Conservation (phyloP, 2,797 vertebrate genomes). For the Pachyuromys duprasi region DNA sequence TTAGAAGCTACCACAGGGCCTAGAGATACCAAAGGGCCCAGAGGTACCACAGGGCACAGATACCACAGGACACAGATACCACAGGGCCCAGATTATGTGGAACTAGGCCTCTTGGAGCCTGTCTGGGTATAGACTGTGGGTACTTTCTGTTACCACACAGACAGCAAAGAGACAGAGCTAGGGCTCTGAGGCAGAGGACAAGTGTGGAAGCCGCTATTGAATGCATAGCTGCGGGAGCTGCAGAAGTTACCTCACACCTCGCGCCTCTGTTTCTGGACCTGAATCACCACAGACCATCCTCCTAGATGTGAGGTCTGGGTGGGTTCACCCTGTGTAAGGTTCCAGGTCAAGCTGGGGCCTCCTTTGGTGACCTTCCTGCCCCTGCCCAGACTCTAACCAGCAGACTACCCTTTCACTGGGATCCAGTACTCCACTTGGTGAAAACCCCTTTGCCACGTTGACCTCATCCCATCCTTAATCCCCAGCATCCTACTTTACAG, state of each 20-base stretch:
- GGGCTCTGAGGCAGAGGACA: rapidly evolving
- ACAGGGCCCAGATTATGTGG: neutral
- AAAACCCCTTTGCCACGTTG: neutral
- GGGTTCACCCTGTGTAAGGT: rapidly evolving
- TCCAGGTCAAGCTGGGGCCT: neutral
- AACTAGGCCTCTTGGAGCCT: neutral
- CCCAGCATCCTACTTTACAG: neutral
- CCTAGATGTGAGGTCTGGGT: neutral
- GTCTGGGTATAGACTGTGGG: neutral
- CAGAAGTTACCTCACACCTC: neutral
- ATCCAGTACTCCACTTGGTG: rapidly evolving
- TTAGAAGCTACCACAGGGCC: neutral
- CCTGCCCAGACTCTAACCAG: neutral
- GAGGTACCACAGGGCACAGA: neutral
- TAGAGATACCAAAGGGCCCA: neutral
- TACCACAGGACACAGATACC: conserved; percentile 9
- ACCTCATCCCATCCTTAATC: neutral
- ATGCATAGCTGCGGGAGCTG: rapidly evolving
- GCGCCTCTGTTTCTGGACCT: neutral
- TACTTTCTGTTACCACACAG: neutral
- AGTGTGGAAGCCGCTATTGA: too few species aligned
- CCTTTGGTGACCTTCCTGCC: rapidly evolving
- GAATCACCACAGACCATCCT: neutral
- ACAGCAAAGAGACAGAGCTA: rapidly evolving
- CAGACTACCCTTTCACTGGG: neutral